phyloP scores from a whole-genome alignment of 2,888 invertebrate species.

The Melinaea menophilus region DNA sequence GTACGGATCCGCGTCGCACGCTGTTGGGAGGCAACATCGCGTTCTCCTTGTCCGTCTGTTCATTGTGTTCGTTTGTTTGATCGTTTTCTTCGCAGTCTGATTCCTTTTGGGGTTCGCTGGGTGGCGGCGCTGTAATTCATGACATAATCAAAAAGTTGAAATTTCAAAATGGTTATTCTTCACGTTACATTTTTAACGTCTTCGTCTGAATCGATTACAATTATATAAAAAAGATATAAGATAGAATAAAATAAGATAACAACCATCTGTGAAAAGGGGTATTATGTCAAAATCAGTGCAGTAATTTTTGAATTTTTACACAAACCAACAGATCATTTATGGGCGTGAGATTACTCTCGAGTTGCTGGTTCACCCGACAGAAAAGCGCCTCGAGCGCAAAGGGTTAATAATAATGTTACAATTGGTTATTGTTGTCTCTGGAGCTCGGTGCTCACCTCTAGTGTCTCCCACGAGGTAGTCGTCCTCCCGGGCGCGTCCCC shows the following conservation, averaged over 20 bases:
- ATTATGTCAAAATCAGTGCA: no score
- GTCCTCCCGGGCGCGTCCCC: constrained; percentile 62
- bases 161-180: neutral
- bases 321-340: no score
- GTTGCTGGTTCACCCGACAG: neutral
- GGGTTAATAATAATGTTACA: neutral
- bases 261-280: no score
- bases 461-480: constrained; percentile 77
- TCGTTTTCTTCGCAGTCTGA: constrained; percentile 9
- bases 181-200: neutral
- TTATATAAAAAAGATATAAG: no score
- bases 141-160: neutral
- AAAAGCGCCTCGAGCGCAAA: neutral
- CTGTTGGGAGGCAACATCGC: constrained; percentile 52
- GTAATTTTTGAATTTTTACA: no score
- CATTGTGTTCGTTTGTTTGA: constrained; percentile 19
- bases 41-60: constrained; percentile 52
- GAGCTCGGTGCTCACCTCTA: constrained; percentile 17
- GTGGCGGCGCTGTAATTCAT: constrained; percentile 42
- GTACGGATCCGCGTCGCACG: constrained; percentile 38
- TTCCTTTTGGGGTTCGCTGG: constrained; percentile 36
- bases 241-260: no score
- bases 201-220: neutral
- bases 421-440: neutral
- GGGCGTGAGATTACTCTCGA: no score